A percentile compares a stretch with the other conserved stretches of the same genome.
phyloP scores from a whole-genome alignment of 2,888 invertebrate genomes.

The Pyrrhosoma nymphula region DNA sequence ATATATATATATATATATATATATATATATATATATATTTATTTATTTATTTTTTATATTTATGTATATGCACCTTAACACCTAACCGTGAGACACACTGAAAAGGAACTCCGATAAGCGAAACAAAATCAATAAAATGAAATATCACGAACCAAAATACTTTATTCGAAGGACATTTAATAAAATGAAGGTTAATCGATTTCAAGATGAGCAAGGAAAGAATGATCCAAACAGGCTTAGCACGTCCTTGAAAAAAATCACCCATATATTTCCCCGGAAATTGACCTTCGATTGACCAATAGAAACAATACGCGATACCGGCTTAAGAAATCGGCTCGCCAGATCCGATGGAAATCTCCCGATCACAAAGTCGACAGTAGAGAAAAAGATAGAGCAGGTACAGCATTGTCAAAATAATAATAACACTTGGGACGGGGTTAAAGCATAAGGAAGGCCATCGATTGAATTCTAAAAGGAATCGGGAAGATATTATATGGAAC shows the following conservation, averaged over 20 bases:
- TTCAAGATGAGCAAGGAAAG: background rate
- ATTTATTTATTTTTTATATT: too few relatives aligned
- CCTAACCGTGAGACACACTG: background rate
- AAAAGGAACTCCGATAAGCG: background rate
- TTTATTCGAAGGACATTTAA: background rate
- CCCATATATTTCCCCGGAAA: background rate
- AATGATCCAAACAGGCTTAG: background rate
- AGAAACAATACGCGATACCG: background rate
- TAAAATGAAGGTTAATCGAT: slow-evolving; percentile 19
- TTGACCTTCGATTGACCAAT: background rate
- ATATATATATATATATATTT: too few relatives aligned
- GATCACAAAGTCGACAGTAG: background rate
- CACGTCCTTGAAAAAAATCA: slow-evolving; percentile 20
- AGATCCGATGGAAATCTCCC: slow-evolving; percentile 1
- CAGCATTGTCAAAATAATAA: background rate
- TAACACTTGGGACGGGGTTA: background rate
- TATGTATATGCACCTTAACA: too few relatives aligned
- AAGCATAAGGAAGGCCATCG: background rate
- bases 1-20: too few relatives aligned
- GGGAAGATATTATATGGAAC: background rate
- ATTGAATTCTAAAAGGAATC: background rate
- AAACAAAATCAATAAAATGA: background rate
- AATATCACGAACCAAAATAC: background rate
- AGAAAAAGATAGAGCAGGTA: background rate
- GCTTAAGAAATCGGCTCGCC: background rate